Percentiles rank a stretch among this genome's conserved stretches.
phyloP scores from a whole-genome alignment of 2,113 vertebrate species.

The Procapra przewalskii region DNA sequence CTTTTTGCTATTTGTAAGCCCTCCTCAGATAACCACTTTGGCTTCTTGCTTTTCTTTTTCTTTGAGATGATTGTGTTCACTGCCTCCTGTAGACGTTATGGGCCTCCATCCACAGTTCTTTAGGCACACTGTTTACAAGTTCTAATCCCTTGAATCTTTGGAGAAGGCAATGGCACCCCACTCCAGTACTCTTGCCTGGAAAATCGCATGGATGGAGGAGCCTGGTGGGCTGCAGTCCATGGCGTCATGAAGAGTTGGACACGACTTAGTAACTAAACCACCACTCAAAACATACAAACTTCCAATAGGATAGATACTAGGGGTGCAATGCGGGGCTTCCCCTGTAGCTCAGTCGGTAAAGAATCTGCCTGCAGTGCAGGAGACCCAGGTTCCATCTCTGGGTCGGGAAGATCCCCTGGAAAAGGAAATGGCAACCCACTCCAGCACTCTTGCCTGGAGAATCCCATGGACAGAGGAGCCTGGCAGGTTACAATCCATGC shows the following conservation, averaged over 20 bases:
- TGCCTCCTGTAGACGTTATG: neutral
- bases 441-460: neutral
- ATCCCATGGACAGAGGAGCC: too few species aligned
- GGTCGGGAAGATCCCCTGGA: neutral
- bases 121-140: neutral
- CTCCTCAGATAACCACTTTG: neutral
- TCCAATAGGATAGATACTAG: neutral
- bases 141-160: neutral
- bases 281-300: neutral
- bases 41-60: neutral
- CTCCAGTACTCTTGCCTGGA: neutral
- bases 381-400: neutral
- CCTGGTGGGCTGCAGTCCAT: neutral
- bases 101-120: neutral
- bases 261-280: neutral
- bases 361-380: neutral
- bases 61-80: neutral
- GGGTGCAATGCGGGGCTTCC: neutral
- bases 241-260: neutral
- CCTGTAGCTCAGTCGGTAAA: neutral
- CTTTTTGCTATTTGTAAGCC: neutral
- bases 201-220: neutral
- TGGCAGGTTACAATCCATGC: neutral
- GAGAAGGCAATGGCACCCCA: neutral
- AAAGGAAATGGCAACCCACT: neutral